Conservation (phyloP, 1,140 invertebrate species). For the Rhagoletis zephyria region DNA sequence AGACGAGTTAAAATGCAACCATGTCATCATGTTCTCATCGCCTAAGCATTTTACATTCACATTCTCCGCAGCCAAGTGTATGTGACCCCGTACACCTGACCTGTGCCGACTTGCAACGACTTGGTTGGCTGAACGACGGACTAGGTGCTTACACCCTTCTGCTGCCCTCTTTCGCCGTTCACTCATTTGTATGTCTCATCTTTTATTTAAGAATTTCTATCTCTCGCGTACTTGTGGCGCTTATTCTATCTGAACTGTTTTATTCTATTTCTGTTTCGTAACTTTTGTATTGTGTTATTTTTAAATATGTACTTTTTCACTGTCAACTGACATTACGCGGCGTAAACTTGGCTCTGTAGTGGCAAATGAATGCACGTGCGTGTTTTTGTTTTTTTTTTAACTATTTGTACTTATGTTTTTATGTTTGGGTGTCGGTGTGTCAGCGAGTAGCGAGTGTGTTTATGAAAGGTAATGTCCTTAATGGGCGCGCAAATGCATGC, state of each 20-base stretch:
- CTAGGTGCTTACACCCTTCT: background rate
- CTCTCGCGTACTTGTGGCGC: background rate
- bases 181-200: background rate
- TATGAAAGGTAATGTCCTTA: background rate
- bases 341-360: background rate
- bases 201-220: conserved; percentile 37
- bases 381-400: background rate
- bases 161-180: background rate
- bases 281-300: conserved; percentile 42
- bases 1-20: background rate
- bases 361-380: background rate
- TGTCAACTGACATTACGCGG: conserved; percentile 46
- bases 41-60: conserved; percentile 9
- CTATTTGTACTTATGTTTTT: background rate
- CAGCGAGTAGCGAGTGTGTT: background rate
- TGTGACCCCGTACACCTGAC: conserved; percentile 49
- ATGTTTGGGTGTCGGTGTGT: background rate
- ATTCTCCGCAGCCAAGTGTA: conserved; percentile 16
- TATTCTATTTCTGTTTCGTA: conserved; percentile 42
- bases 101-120: background rate
- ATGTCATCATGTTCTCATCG: conserved; percentile 24
- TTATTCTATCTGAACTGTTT: background rate
- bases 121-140: background rate
- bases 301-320: conserved; percentile 41
- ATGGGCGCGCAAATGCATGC: background rate